Evolutionary conservation across 2,888 invertebrate species (phyloP), one percentile per base, ranked within the genome.

Genomic region (Epistrophe eligans): DNA sequence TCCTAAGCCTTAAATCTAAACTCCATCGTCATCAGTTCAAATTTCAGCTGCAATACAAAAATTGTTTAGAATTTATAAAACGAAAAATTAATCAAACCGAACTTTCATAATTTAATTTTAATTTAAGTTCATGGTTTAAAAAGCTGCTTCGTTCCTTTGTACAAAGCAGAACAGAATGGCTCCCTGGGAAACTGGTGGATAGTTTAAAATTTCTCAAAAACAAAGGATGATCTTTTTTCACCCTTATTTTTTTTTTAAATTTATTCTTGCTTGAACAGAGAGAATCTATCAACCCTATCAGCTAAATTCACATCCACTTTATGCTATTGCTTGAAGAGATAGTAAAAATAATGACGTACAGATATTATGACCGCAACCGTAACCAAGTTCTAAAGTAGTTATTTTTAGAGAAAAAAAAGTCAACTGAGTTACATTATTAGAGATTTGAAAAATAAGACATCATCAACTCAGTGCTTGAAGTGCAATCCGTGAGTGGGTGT

Each of bases 381-480:
- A 79, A 62, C 73, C 73, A 66, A 73, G 66, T 73, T 15, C 52
- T n/a, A 15, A 79, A 66, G 66, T 58, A 66, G 66, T 58, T 66
- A 19, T 73, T 66, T 67, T 58, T 66, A 2, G 57, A 28, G 45
- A 17, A 48, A 66, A 48, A 66, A 38, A 35, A 55, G 32, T 66
- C 64, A 58, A 32, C 38, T 28, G 9, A 35, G 28, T 58, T 73
- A 66, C 17, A 32, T 32, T 32, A 24, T 24, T 24, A 2, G 24
- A 24, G 24, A 1, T 24, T 24, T 24, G 24, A 32, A 32, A 32
- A 32, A 32, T 32, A 5, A 32, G 32, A 32, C n/a, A n/a, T n/a
- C n/a, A n/a, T n/a, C n/a, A n/a, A n/a, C n/a, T n/a, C n/a, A n/a
- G n/a, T n/a, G n/a, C n/a, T n/a, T n/a, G 32, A 32, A 32, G n/a